phyloP scores from a whole-genome alignment of 1,140 invertebrate species.

The Eriosoma lanigerum region DNA sequence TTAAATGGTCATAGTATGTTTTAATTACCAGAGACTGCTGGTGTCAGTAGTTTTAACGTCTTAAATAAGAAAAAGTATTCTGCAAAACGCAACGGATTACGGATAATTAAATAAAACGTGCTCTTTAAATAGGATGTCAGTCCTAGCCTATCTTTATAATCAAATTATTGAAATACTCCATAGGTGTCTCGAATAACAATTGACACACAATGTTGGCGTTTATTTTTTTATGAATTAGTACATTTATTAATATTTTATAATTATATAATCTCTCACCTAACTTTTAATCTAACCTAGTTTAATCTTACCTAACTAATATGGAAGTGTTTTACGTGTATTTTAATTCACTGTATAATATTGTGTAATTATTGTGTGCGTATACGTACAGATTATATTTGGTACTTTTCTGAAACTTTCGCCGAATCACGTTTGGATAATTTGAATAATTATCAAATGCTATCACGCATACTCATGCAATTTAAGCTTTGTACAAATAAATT shows the following conservation, averaged over 20 bases:
- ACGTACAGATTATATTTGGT: not conserved
- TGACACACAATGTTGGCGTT: not conserved
- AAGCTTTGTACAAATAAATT: not conserved
- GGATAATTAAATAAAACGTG: slow-evolving; percentile 16
- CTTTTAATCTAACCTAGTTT: too few relatives aligned
- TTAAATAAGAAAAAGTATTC: slow-evolving; percentile 22
- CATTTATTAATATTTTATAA: too few relatives aligned
- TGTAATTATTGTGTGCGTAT: too few relatives aligned
- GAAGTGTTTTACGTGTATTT: too few relatives aligned
- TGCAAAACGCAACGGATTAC: slow-evolving; percentile 15
- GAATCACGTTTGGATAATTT: not conserved
- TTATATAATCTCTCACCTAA: too few relatives aligned
- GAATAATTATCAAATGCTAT: not conserved
- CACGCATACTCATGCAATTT: not conserved
- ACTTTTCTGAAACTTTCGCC: not conserved
- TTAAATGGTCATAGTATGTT: slow-evolving; percentile 34
- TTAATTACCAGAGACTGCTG: slow-evolving; percentile 40
- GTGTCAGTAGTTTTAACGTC: slow-evolving; percentile 36
- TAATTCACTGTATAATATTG: too few relatives aligned
- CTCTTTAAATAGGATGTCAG: not conserved
- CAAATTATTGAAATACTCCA: not conserved
- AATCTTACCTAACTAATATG: too few relatives aligned
- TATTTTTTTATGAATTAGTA: too few relatives aligned
- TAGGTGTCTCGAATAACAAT: not conserved
- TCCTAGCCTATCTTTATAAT: not conserved